Evolutionary conservation across 2,888 invertebrate genomes (phyloP), one percentile per base, ranked within the genome.

Genomic region (Mythimna loreyi): DNA sequence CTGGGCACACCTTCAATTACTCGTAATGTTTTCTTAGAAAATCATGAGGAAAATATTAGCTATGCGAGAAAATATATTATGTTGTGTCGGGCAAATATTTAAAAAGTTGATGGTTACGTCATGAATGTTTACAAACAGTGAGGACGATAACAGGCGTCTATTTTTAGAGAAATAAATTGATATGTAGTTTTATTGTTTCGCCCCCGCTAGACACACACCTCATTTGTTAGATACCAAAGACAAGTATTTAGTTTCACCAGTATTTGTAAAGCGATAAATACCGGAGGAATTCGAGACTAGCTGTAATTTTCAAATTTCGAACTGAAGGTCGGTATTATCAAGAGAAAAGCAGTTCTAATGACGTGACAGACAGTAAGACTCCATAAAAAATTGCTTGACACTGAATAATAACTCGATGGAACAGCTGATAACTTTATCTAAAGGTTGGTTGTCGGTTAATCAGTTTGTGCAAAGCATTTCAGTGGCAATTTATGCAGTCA

Each of bases 101-200:
- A 52, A 72, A 78, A 83, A 67, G 62, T 78, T 36, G 52, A 47
- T 40, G 9, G 50, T 83, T 69, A 72, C 74, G 72, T 82, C 68
- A 84, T 64, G 13, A 72, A 57, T 84, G 78, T 84, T 84, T 83
- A 82, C 76, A 71, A 83, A 83, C 82, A 83, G 19, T 72, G 60
- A 36, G 63, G 47, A 78, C 74, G 75, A 78, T 78, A 80, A 75
- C 76, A 33, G 36, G 25, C 56, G 56, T 64, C 67, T 84, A 83
- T 84, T 75, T 84, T 73, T 72, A 75, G 69, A 71, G 21, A 64
- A 71, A 75, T 79, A 71, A 62, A 73, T 77, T 67, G 78, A 68
- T 78, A 61, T 55, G 62, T 72, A 33, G 53, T 55, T 82, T 63
- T 64, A 71, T 68, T 78, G 61, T 80, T 65, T 61, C 65, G 50